Percentiles rank a stretch among this genome's conserved stretches.
Evolutionary conservation across 1,140 invertebrate species (phyloP).

Genomic region (Listronotus oregonensis): DNA sequence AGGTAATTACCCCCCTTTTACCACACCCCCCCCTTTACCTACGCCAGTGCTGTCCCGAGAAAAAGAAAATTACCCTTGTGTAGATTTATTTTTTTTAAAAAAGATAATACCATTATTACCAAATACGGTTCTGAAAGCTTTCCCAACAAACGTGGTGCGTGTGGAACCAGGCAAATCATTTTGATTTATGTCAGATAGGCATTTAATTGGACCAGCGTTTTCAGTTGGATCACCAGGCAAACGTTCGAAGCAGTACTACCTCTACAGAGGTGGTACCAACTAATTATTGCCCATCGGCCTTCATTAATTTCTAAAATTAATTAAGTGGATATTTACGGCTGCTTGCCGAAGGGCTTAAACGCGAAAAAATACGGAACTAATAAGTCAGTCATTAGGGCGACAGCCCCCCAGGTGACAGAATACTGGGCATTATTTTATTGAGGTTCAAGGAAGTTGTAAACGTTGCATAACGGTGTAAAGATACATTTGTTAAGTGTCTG

Average conservation of each 20-base stretch:
- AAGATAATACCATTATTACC: too few species aligned
- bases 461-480: too few species aligned
- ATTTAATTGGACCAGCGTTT: not conserved
- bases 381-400: conserved; percentile 2
- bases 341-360: not conserved
- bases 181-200: not conserved
- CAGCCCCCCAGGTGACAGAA: conserved; percentile 1
- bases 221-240: not conserved
- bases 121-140: too few species aligned
- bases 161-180: not conserved
- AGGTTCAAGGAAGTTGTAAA: conserved; percentile 1
- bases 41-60: too few species aligned
- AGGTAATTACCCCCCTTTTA: too few species aligned
- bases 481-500: not conserved
- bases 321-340: conserved; percentile 2
- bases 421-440: too few species aligned
- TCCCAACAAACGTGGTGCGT: not conserved
- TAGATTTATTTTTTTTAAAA: too few species aligned
- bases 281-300: not conserved
- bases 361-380: conserved; percentile 1
- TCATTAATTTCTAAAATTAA: conserved; percentile 2
- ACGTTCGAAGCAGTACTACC: too few species aligned
- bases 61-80: too few species aligned
- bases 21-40: too few species aligned
- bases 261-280: not conserved